Evolutionary conservation across 2,113 vertebrate species (phyloP).

Genomic region (Nanorana parkeri): DNA sequence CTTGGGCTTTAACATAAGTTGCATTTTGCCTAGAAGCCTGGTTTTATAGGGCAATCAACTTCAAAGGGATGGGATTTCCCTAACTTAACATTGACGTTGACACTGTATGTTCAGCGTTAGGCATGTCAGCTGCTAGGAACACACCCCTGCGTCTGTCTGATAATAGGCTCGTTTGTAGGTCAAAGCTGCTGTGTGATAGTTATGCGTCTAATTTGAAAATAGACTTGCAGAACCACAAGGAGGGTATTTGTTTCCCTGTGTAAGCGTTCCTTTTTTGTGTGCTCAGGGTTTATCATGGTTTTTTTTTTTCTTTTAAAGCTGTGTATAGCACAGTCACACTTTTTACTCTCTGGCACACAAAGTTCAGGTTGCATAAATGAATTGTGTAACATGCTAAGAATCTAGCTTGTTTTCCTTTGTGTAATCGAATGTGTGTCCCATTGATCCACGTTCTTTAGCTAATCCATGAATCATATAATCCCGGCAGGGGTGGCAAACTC

Average conservation of each 20-base stretch:
- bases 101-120: background rate
- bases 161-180: background rate
- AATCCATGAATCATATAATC: background rate
- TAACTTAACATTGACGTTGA: background rate
- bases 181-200: background rate
- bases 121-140: background rate
- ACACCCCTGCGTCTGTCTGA: background rate
- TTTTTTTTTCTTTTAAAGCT: background rate
- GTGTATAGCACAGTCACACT: background rate
- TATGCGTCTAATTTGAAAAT: background rate
- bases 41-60: background rate
- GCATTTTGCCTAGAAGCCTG: too few species aligned
- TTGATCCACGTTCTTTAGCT: constrained; percentile 1
- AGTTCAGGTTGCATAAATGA: constrained; percentile 16
- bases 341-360: constrained; percentile 17
- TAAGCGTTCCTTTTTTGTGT: background rate
- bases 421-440: background rate
- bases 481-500: too few species aligned
- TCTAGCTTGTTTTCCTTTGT: background rate
- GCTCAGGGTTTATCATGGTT: too few species aligned
- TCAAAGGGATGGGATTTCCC: background rate
- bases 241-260: background rate
- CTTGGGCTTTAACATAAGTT: too few species aligned
- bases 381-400: background rate
- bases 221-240: background rate